Percentiles rank a stretch among this genome's conserved stretches.
Conservation (phyloP, 2,113 vertebrate genomes). For the Pelodiscus sinensis region DNA sequence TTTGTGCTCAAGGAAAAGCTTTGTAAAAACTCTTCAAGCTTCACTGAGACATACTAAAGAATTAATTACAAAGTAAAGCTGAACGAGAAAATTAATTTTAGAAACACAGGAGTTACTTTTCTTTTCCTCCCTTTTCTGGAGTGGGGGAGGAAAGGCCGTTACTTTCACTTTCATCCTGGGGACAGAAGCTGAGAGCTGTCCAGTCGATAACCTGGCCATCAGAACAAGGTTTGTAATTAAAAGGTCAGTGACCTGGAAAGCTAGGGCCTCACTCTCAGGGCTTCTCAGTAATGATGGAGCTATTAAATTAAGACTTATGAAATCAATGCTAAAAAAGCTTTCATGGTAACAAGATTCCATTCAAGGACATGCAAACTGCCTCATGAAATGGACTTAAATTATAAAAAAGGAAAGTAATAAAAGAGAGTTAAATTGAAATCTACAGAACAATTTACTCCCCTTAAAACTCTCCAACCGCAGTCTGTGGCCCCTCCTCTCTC, state of each 20-base stretch:
- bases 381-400: conserved; percentile 80
- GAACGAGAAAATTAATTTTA: conserved; percentile 85
- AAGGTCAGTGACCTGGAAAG: conserved; percentile 90
- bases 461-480: conserved; percentile 52
- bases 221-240: conserved; percentile 90
- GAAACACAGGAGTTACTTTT: conserved; percentile 81
- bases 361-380: conserved; percentile 85
- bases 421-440: conserved; percentile 76
- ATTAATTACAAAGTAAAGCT: conserved; percentile 83
- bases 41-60: conserved; percentile 77
- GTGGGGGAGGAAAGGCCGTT: conserved; percentile 76
- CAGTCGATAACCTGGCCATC: conserved; percentile 88
- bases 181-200: conserved; percentile 81
- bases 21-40: conserved; percentile 61
- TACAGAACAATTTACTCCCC: conserved; percentile 70
- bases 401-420: conserved; percentile 81
- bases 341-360: conserved; percentile 87
- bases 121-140: conserved; percentile 73
- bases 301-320: conserved; percentile 92
- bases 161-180: conserved; percentile 79
- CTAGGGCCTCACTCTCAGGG: conserved; percentile 81
- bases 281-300: conserved; percentile 83
- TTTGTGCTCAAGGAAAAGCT: conserved; percentile 51
- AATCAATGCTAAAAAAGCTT: conserved; percentile 90
- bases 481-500: conserved; percentile 42